Conservation (phyloP, 64 coral and sea anemone species). For the Dendronephthya gigantea region DNA sequence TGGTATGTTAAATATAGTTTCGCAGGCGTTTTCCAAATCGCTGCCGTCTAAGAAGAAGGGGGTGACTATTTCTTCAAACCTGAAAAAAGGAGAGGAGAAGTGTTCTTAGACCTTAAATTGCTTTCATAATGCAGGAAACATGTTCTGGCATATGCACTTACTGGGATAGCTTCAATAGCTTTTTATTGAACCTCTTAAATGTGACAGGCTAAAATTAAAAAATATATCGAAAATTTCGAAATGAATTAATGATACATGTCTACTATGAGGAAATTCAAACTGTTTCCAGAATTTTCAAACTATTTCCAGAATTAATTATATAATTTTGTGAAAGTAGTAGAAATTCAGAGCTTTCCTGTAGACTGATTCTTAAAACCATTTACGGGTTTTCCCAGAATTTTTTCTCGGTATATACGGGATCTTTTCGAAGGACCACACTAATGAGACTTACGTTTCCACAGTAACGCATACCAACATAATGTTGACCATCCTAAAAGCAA, state of each 20-base stretch:
- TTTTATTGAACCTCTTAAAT: background rate
- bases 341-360: too few relatives aligned
- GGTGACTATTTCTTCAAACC: background rate
- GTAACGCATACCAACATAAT: background rate
- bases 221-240: background rate
- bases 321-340: too few relatives aligned
- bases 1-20: background rate
- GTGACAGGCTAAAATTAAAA: background rate
- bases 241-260: background rate
- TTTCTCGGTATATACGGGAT: too few relatives aligned
- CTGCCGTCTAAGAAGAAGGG: background rate
- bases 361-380: too few relatives aligned
- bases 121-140: too few relatives aligned
- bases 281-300: too few relatives aligned
- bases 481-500: background rate
- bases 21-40: background rate
- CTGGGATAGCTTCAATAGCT: background rate
- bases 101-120: too few relatives aligned
- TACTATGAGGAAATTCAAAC: too few relatives aligned
- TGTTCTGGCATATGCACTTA: background rate
- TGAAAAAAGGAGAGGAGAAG: background rate
- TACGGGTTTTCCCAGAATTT: too few relatives aligned
- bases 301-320: too few relatives aligned
- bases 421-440: too few relatives aligned
- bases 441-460: background rate